Evolutionary conservation across 2,113 vertebrate genomes (phyloP).

Genomic region (Theropithecus gelada): DNA sequence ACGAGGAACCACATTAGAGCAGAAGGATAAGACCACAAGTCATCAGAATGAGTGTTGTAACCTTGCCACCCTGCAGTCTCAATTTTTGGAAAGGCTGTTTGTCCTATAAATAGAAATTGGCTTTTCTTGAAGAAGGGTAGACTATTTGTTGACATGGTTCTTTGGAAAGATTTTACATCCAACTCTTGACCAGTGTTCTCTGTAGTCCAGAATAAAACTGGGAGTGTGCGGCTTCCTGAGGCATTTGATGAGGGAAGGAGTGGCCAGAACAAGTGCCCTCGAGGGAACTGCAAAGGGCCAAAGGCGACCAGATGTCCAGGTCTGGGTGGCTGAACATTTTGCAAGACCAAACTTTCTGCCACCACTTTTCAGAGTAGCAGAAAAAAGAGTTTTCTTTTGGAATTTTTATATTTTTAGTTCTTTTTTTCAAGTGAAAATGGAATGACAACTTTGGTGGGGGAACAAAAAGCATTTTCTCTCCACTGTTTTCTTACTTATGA

Average conservation of each 20-base stretch:
- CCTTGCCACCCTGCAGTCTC: not conserved
- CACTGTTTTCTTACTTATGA: not conserved
- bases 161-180: not conserved
- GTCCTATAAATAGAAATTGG: not conserved
- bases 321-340: rapidly evolving
- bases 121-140: not conserved
- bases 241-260: not conserved
- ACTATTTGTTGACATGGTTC: not conserved
- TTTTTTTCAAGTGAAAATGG: not conserved
- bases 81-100: not conserved
- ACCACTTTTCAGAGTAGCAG: not conserved
- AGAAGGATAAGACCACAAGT: not conserved
- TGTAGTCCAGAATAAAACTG: not conserved
- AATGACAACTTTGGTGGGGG: not conserved
- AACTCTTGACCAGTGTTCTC: not conserved
- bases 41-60: not conserved
- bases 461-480: not conserved
- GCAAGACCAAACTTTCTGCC: not conserved
- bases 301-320: too few species aligned
- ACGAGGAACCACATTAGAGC: not conserved
- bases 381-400: not conserved
- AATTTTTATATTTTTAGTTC: not conserved
- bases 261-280: not conserved
- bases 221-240: not conserved
- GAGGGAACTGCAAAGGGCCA: rapidly evolving